These are phyloP conservation scores for Erinaceus europaeus DNA, from an alignment of 2,113 vertebrate genomes.

Conservation along the genomic window DNA sequence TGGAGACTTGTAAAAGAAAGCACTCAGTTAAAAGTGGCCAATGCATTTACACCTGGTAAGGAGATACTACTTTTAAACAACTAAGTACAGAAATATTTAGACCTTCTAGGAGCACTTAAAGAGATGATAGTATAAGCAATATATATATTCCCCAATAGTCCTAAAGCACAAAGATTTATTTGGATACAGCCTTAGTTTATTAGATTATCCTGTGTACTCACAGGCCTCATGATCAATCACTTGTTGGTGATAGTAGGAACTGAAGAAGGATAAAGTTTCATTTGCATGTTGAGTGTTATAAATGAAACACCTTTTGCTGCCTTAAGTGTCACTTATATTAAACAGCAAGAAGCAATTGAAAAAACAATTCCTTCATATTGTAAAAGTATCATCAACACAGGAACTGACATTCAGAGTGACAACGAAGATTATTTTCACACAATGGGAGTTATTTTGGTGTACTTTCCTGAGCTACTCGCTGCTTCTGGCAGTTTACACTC, in stretches of 20 bases:
- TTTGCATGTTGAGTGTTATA: constrained; percentile 4
- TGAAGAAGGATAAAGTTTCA: constrained; percentile 3
- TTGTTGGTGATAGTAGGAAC: not conserved
- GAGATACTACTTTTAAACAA: not conserved
- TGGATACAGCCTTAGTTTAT: not conserved
- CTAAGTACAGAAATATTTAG: not conserved
- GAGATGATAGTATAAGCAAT: not conserved
- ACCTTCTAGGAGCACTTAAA: not conserved
- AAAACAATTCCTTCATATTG: constrained; percentile 39
- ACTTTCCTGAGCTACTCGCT: constrained; percentile 49
- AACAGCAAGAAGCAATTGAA: constrained; percentile 26
- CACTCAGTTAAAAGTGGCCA: constrained; percentile 11
- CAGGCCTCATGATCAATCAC: not conserved
- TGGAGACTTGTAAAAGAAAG: constrained; percentile 19
- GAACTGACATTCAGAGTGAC: constrained; percentile 56
- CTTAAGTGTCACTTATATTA: constrained; percentile 48
- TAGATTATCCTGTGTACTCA: not conserved
- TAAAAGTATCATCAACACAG: constrained; percentile 18
- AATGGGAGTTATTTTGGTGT: constrained; percentile 25
- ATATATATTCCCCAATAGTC: not conserved
- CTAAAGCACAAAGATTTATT: not conserved
- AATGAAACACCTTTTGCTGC: constrained; percentile 31
- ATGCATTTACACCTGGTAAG: not conserved
- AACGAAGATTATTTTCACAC: constrained; percentile 61
- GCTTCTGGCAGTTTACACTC: constrained; percentile 38